Evolutionary conservation across 2,888 invertebrate species (phyloP).

Genomic region (Junonia oenone): DNA sequence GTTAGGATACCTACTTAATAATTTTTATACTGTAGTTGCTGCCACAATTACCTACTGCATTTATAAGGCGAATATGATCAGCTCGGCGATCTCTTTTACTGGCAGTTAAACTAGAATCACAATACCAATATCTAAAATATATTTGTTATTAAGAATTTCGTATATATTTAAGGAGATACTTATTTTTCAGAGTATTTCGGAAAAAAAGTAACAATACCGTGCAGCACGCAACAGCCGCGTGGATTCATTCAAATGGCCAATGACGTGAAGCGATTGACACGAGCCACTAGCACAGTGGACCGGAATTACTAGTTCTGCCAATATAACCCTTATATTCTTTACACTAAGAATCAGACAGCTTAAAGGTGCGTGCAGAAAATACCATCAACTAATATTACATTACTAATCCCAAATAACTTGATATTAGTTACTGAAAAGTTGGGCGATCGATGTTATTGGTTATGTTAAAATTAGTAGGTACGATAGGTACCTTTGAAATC

Average conservation of each 20-base stretch:
- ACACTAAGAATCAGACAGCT: not conserved
- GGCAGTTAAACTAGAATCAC: too few relatives aligned
- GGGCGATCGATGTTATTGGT: constrained; percentile 15
- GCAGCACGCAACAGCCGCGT: constrained; percentile 59
- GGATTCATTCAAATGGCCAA: constrained; percentile 66
- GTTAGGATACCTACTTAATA: too few relatives aligned
- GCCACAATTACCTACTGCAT: too few relatives aligned
- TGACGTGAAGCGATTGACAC: constrained; percentile 64
- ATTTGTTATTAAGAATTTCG: too few relatives aligned
- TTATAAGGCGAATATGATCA: too few relatives aligned
- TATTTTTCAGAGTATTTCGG: too few relatives aligned
- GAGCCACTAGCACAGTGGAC: constrained; percentile 31
- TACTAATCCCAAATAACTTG: constrained; percentile 8
- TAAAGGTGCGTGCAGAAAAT: constrained; percentile 28
- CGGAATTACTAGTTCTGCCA: not conserved
- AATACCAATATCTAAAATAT: too few relatives aligned
- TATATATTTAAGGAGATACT: too few relatives aligned
- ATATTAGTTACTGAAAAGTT: constrained; percentile 14
- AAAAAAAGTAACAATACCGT: constrained; percentile 46
- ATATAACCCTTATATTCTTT: not conserved
- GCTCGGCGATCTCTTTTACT: too few relatives aligned
- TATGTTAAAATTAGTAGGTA: too few relatives aligned
- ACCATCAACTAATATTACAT: constrained; percentile 32
- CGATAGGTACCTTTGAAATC: too few relatives aligned
- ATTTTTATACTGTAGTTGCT: too few relatives aligned